Percentiles rank a stretch among this genome's conserved stretches.
Evolutionary conservation across 2,888 invertebrate species (phyloP).

Genomic region (Platycnemis pennipes): DNA sequence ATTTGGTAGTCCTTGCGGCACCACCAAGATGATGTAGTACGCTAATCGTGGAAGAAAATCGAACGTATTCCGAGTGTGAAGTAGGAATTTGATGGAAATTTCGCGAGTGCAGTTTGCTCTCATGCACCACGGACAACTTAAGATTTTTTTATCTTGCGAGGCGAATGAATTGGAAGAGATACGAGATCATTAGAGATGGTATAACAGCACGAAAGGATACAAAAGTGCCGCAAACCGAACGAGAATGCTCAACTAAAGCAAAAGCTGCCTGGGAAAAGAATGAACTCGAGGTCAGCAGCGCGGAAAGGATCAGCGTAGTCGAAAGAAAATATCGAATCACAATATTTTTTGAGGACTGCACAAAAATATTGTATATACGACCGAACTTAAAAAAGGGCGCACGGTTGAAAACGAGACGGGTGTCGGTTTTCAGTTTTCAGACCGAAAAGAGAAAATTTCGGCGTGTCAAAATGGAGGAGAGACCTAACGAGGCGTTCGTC

Average conservation of each 20-base stretch:
- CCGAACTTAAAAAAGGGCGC: not conserved
- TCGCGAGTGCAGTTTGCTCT: no score
- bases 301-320: not conserved
- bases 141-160: not conserved
- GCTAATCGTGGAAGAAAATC: no score
- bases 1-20: not conserved
- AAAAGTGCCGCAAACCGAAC: not conserved
- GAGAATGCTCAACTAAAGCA: not conserved
- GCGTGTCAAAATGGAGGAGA: not conserved
- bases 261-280: not conserved
- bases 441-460: not conserved
- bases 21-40: no score
- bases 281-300: not conserved
- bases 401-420: not conserved
- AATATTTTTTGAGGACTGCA: no score
- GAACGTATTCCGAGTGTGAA: no score
- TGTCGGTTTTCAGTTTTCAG: not conserved
- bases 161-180: not conserved
- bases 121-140: no score
- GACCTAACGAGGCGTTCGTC: constrained; percentile 27
- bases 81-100: no score
- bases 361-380: not conserved
- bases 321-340: not conserved
- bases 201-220: not conserved
- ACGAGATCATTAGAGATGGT: not conserved